Percentiles rank a stretch among this genome's conserved stretches.
These are phyloP conservation scores for Cryptus armator DNA, from an alignment of 2,888 invertebrate genomes.

Conservation along the genomic window DNA sequence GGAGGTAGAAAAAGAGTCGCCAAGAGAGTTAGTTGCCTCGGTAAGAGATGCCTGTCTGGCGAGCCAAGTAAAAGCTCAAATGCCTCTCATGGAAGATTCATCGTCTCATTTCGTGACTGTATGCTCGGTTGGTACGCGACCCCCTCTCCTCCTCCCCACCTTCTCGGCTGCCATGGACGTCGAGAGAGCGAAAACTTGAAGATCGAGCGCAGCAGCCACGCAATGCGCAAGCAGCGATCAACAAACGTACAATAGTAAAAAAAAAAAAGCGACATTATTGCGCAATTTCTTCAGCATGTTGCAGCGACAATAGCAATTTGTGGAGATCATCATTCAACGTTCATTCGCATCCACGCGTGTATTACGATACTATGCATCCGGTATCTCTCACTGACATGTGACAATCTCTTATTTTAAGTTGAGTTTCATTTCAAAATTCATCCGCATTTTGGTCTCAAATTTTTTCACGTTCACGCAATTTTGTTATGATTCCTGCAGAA, in stretches of 20 bases:
- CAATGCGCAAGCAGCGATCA: not conserved
- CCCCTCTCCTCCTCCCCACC: not conserved
- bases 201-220: not conserved
- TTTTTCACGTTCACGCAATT: too few relatives aligned
- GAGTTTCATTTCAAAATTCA: too few relatives aligned
- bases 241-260: not conserved
- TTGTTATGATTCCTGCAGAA: too few relatives aligned
- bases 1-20: not conserved
- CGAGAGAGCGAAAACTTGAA: constrained; percentile 16
- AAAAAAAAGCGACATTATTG: constrained; percentile 1
- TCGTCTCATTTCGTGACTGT: constrained; percentile 66
- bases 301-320: constrained; percentile 16
- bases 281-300: constrained; percentile 31
- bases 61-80: constrained; percentile 46
- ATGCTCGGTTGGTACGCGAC: constrained; percentile 42
- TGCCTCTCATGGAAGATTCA: constrained; percentile 68
- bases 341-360: not conserved
- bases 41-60: constrained; percentile 34
- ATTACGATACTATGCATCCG: not conserved
- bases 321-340: constrained; percentile 18
- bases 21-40: constrained; percentile 3
- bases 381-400: too few relatives aligned
- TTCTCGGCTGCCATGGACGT: not conserved
- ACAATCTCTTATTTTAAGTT: too few relatives aligned
- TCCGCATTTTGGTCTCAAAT: too few relatives aligned